Percentiles rank a stretch among this genome's conserved stretches.
These are phyloP conservation scores for Lutjanus erythropterus DNA, from an alignment of 2,113 vertebrate species.

Conservation along the genomic window DNA sequence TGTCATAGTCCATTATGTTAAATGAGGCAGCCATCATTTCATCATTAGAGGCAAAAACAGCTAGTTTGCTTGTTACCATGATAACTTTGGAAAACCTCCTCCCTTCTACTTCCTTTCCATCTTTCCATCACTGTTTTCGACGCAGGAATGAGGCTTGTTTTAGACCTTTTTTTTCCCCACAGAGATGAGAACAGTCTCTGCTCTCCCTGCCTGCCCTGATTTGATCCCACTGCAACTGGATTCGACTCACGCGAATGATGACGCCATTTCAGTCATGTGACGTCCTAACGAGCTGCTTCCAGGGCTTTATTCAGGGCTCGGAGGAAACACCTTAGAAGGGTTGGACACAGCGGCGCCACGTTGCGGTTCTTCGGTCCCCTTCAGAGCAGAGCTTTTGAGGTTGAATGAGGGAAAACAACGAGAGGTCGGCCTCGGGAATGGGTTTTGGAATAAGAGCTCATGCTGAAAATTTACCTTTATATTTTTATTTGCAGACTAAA, in stretches of 20 bases:
- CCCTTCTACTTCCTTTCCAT: not conserved
- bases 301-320: not conserved
- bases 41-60: not conserved
- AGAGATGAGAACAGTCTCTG: not conserved
- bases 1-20: too few relatives aligned
- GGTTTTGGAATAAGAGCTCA: not conserved
- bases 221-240: not conserved
- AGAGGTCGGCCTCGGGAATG: not conserved
- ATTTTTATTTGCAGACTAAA: not conserved
- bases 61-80: too few relatives aligned
- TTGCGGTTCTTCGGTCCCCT: not conserved
- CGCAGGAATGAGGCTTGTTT: not conserved
- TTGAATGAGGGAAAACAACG: not conserved
- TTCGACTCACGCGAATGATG: slow-evolving; percentile 10
- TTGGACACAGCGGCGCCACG: rapidly evolving
- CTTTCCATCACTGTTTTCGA: not conserved
- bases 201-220: not conserved
- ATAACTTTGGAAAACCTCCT: not conserved
- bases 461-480: not conserved
- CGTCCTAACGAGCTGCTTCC: not conserved
- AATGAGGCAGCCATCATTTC: too few relatives aligned
- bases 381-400: too few relatives aligned
- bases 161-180: not conserved
- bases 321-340: not conserved
- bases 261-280: not conserved